A percentile compares a stretch with the other conserved stretches of the same genome.
These are phyloP conservation scores for Aurelia sp. DNA, from an alignment of 30 jellyfish, hydroid and myxozoan species.

Conservation along the genomic window DNA sequence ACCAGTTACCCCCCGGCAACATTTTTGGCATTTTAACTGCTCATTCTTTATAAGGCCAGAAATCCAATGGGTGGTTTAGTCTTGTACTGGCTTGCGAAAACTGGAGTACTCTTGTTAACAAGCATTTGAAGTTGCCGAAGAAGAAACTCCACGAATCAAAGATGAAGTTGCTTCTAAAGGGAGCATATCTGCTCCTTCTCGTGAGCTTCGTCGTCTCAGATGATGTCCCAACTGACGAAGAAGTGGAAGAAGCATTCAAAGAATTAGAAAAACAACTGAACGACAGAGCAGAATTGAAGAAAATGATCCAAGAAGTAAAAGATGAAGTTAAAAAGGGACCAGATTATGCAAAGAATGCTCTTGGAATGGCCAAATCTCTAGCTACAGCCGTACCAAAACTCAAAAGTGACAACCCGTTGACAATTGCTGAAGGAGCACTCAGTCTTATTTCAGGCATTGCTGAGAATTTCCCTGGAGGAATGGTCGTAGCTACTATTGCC, in stretches of 20 bases:
- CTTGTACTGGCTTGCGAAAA: too few relatives aligned
- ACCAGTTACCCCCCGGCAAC: too few relatives aligned
- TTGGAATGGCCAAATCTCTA: conserved; percentile 5
- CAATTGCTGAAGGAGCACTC: conserved; percentile 20
- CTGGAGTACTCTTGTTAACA: too few relatives aligned
- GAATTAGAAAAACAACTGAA: neutral
- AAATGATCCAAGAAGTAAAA: neutral
- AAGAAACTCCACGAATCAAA: too few relatives aligned
- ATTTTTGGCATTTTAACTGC: too few relatives aligned
- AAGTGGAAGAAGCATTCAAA: neutral
- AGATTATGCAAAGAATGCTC: conserved; percentile 1
- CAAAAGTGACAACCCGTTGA: conserved; percentile 8
- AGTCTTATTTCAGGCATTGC: conserved; percentile 11
- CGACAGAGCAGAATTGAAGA: neutral
- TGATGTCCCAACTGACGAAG: conserved; percentile 17
- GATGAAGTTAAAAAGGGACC: neutral
- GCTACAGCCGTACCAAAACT: neutral
- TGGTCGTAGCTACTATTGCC: conserved; percentile 18
- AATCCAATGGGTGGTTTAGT: too few relatives aligned
- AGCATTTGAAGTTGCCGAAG: too few relatives aligned
- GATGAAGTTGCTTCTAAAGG: too few relatives aligned
- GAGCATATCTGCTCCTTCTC: too few relatives aligned
- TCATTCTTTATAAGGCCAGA: too few relatives aligned
- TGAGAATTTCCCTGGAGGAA: conserved; percentile 20
- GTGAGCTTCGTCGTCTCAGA: neutral